Percentiles rank a stretch among this genome's conserved stretches.
Evolutionary conservation across 1,140 invertebrate genomes (phyloP).

Genomic region (Heliconius hermathena): DNA sequence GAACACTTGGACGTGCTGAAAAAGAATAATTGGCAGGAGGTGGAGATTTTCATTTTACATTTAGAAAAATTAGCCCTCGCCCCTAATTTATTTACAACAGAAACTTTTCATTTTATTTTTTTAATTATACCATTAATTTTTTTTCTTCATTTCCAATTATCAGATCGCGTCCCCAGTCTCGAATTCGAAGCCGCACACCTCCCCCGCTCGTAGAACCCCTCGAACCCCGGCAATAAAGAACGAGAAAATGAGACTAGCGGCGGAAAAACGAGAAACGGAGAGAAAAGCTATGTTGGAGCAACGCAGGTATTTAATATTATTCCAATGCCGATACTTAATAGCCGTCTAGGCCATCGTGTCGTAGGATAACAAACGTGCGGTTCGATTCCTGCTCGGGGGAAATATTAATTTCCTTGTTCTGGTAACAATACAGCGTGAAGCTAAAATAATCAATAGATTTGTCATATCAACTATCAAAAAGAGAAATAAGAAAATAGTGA

Average conservation of each 20-base stretch:
- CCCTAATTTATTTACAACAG: too few relatives aligned
- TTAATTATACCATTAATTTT: background rate
- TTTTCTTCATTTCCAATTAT: background rate
- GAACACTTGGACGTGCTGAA: conserved; percentile 87
- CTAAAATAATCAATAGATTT: too few relatives aligned
- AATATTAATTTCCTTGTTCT: too few relatives aligned
- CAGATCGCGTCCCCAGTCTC: conserved; percentile 30
- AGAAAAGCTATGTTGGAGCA: conserved; percentile 90
- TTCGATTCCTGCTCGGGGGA: too few relatives aligned
- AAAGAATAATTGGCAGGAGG: conserved; percentile 88
- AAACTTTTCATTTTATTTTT: too few relatives aligned
- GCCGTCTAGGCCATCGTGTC: too few relatives aligned
- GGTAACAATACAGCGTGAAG: too few relatives aligned
- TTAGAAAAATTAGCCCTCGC: background rate
- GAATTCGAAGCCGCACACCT: conserved; percentile 36
- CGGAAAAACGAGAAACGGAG: conserved; percentile 88
- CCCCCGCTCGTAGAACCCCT: conserved; percentile 43
- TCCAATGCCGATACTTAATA: too few relatives aligned
- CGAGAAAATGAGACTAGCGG: conserved; percentile 72
- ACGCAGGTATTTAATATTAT: conserved; percentile 52
- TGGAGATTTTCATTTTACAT: conserved; percentile 49
- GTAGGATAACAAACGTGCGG: too few relatives aligned
- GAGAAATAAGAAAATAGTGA: too few relatives aligned
- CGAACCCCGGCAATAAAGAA: conserved; percentile 53
- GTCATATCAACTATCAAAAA: too few relatives aligned